A percentile compares a stretch with the other conserved stretches of the same genome.
These are phyloP conservation scores for Tangara arthus DNA, from an alignment of 2,797 vertebrate species.

Conservation along the genomic window DNA sequence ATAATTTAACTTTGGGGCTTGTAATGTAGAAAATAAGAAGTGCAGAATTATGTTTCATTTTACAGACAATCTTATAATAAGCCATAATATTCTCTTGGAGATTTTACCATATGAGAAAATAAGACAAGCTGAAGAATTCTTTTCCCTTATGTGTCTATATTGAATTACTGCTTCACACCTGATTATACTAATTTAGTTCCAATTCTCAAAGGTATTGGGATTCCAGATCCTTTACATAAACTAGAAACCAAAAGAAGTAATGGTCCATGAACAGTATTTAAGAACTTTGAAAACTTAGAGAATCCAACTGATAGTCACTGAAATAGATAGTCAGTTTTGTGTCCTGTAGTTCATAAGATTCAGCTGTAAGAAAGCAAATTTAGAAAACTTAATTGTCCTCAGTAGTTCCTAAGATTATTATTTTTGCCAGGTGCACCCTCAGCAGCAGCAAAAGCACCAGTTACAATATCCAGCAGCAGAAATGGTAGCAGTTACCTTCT, in stretches of 20 bases:
- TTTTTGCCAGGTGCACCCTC: not conserved
- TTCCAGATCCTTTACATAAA: not conserved
- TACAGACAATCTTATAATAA: not conserved
- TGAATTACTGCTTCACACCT: not conserved
- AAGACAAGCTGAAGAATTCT: not conserved
- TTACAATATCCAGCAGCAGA: not conserved
- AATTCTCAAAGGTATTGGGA: not conserved
- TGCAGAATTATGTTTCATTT: constrained; percentile 6
- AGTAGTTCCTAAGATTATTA: not conserved
- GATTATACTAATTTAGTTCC: not conserved
- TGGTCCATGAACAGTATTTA: not conserved
- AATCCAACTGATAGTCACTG: not conserved
- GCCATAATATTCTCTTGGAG: not conserved
- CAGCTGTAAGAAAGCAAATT: not conserved
- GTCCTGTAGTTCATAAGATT: not conserved
- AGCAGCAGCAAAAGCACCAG: not conserved
- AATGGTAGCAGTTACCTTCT: not conserved
- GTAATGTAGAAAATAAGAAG: not conserved
- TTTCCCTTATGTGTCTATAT: not conserved
- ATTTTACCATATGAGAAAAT: not conserved
- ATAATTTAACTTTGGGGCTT: not conserved
- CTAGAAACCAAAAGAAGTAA: not conserved
- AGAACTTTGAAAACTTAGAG: not conserved
- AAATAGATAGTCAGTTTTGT: not conserved
- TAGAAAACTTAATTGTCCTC: not conserved